Percentiles rank a stretch among this genome's conserved stretches.
Conservation (phyloP, 30 jellyfish, hydroid and myxozoan species). For the Rhopilema esculentum region DNA sequence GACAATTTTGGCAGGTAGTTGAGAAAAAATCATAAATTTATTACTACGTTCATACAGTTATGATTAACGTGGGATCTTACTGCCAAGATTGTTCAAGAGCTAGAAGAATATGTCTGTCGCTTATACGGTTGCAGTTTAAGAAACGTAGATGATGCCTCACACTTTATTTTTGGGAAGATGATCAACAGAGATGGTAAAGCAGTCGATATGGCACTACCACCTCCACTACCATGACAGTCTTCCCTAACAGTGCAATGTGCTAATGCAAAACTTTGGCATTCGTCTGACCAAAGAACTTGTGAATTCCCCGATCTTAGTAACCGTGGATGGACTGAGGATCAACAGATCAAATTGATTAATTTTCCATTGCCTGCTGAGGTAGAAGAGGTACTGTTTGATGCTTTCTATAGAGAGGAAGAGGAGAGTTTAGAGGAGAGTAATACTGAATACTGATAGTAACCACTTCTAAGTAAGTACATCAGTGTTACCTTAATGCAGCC, state of each 20-base stretch:
- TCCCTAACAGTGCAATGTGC: not conserved
- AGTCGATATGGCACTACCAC: not conserved
- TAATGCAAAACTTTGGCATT: not conserved
- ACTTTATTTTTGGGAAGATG: too few relatives aligned
- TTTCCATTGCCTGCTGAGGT: slow-evolving; percentile 3
- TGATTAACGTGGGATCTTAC: too few relatives aligned
- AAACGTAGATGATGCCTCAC: too few relatives aligned
- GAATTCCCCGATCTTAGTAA: not conserved
- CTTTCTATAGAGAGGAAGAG: not conserved
- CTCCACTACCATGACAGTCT: not conserved
- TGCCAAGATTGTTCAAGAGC: too few relatives aligned
- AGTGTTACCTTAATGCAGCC: too few relatives aligned
- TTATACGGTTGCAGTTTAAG: too few relatives aligned
- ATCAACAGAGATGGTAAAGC: not conserved
- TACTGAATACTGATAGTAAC: not conserved
- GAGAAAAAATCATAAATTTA: too few relatives aligned
- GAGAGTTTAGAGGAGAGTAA: not conserved
- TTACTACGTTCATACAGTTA: too few relatives aligned
- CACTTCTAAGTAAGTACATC: not conserved
- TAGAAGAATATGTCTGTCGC: too few relatives aligned
- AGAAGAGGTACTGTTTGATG: not conserved
- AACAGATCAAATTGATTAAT: not conserved
- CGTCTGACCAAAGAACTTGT: not conserved
- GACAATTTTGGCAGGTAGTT: too few relatives aligned
- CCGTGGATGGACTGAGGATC: slow-evolving; percentile 2